phyloP scores from a whole-genome alignment of 2,797 vertebrate species.

The Gephyroberyx darwinii region DNA sequence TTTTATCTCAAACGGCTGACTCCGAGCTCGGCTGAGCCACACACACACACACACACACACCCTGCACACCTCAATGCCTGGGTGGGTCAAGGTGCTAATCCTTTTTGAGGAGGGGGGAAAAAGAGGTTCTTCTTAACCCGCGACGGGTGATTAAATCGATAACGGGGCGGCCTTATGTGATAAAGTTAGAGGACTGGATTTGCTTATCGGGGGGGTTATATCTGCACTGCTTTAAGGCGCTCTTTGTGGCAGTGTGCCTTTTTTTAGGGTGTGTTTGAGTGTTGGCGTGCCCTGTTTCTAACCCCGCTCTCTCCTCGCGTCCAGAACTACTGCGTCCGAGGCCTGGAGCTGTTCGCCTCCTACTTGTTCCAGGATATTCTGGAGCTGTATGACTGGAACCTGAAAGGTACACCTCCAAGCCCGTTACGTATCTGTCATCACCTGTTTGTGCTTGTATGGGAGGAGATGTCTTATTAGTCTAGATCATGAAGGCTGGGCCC shows the following conservation, averaged over 20 bases:
- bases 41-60: too few relatives aligned
- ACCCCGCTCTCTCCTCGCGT: conserved; percentile 22
- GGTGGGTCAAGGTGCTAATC: conserved; percentile 68
- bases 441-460: too few relatives aligned
- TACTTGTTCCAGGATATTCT: conserved; percentile 96
- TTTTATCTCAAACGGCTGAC: conserved; percentile 69
- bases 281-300: neutral
- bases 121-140: conserved; percentile 51
- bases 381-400: conserved; percentile 99
- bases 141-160: conserved; percentile 56
- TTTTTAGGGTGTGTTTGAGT: conserved; percentile 7
- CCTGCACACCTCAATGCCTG: conserved; percentile 49
- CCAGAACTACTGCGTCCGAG: conserved; percentile 96
- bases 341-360: conserved; percentile 92
- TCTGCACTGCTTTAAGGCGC: conserved; percentile 34
- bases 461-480: too few relatives aligned
- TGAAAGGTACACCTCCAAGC: conserved; percentile 82
- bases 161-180: conserved; percentile 55
- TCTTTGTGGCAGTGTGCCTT: conserved; percentile 5
- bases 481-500: too few relatives aligned
- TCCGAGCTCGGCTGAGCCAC: conserved; percentile 60
- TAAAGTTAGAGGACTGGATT: conserved; percentile 64
- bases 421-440: too few relatives aligned
- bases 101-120: conserved; percentile 46
- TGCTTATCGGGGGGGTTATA: conserved; percentile 56